phyloP scores from a whole-genome alignment of 2,797 vertebrate species.

The Agapornis canus region DNA sequence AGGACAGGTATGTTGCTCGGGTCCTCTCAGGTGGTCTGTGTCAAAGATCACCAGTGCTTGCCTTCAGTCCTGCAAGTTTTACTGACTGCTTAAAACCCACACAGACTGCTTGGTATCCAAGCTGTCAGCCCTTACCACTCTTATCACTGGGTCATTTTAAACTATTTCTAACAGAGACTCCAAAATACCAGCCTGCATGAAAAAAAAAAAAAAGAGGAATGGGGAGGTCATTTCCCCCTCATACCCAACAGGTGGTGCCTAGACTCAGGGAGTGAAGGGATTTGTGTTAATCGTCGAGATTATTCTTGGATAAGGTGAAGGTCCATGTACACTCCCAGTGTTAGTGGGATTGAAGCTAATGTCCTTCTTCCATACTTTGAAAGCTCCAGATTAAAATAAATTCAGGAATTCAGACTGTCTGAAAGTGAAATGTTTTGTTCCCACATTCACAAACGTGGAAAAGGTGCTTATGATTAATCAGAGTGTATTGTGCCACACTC shows the following conservation, averaged over 20 bases:
- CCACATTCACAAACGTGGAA: fast-evolving
- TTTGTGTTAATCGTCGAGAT: background rate
- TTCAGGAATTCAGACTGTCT: background rate
- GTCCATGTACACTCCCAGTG: background rate
- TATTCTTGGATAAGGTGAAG: background rate
- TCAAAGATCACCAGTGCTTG: fast-evolving
- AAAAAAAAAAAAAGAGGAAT: background rate
- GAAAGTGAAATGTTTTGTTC: background rate
- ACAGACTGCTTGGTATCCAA: background rate
- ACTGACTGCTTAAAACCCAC: background rate
- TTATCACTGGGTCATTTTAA: background rate
- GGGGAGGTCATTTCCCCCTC: background rate
- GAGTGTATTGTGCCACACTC: background rate
- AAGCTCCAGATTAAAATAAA: background rate
- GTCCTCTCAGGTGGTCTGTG: background rate
- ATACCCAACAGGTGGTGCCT: background rate
- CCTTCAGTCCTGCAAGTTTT: background rate
- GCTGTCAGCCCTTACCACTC: background rate
- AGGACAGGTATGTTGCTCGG: background rate
- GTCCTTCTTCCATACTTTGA: background rate
- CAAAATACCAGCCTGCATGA: background rate
- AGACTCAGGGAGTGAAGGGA: background rate
- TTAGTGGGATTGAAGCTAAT: background rate
- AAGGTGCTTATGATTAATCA: background rate
- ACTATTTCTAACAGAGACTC: background rate